phyloP scores from a whole-genome alignment of 2,888 invertebrate genomes.

The Periphyllus acericola region DNA sequence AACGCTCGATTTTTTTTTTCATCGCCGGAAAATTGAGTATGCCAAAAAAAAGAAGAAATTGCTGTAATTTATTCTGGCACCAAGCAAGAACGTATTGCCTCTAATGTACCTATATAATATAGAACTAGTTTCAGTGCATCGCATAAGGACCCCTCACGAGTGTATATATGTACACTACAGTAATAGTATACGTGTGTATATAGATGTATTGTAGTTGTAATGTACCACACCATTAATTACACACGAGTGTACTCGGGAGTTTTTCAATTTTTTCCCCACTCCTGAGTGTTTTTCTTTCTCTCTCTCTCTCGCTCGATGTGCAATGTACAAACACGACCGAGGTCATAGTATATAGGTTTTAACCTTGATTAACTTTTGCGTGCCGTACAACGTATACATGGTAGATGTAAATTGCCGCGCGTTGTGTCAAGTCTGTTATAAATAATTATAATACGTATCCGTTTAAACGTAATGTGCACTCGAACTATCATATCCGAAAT shows the following conservation, averaged over 20 bases:
- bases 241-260: constrained; percentile 1
- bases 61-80: constrained; percentile 26
- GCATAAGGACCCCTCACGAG: not conserved
- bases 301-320: not conserved
- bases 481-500: constrained; percentile 26
- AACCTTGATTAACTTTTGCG: constrained; percentile 47
- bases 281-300: not conserved
- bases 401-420: not conserved
- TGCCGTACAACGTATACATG: not conserved
- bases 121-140: constrained; percentile 30
- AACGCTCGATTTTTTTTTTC: not conserved
- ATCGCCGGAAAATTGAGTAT: not conserved
- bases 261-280: constrained; percentile 28
- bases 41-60: constrained; percentile 21
- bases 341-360: constrained; percentile 6
- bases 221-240: constrained; percentile 43
- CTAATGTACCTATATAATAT: not conserved
- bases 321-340: not conserved
- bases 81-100: not conserved
- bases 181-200: not conserved
- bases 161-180: not conserved
- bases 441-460: too few species aligned
- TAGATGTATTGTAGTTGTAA: not conserved
- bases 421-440: not conserved
- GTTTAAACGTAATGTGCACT: not conserved